A percentile compares a stretch with the other conserved stretches of the same genome.
These are phyloP conservation scores for Chymomyza fuscimana DNA, from an alignment of 2,888 invertebrate genomes.

Conservation along the genomic window DNA sequence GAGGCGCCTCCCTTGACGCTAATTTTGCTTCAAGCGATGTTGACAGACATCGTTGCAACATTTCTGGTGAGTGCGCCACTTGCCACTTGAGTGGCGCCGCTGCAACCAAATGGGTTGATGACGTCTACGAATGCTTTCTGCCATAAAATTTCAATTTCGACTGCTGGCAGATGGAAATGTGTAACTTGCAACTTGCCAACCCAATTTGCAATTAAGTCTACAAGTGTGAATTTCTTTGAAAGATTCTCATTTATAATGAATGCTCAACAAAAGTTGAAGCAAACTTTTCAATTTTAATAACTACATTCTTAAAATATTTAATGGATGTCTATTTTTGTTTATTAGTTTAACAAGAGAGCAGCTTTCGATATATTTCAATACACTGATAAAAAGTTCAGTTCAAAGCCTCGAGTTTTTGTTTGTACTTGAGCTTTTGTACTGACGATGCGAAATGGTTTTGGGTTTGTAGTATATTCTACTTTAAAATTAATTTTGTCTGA, in stretches of 20 bases:
- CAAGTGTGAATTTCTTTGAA: background rate
- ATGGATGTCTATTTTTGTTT: no score
- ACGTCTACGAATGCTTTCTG: constrained; percentile 39
- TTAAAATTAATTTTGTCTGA: no score
- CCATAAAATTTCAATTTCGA: constrained; percentile 51
- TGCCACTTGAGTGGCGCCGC: constrained; percentile 20
- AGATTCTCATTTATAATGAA: constrained; percentile 7
- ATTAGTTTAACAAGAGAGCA: no score
- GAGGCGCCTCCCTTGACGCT: constrained; percentile 2
- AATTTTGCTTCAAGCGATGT: constrained; percentile 23
- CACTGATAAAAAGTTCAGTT: no score
- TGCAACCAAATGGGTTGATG: constrained; percentile 35
- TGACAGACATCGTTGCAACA: constrained; percentile 7
- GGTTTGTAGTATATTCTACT: no score
- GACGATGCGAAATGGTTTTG: no score
- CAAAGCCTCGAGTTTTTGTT: no score
- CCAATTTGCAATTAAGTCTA: constrained; percentile 8
- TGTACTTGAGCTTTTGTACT: no score
- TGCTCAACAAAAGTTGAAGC: no score
- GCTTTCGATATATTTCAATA: no score
- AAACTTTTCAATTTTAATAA: no score
- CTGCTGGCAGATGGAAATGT: constrained; percentile 21
- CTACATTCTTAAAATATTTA: no score
- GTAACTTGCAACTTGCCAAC: background rate
- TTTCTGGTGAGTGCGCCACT: background rate